Evolutionary conservation across 1,140 invertebrate genomes (phyloP).

Genomic region (Drosophila melanica): DNA sequence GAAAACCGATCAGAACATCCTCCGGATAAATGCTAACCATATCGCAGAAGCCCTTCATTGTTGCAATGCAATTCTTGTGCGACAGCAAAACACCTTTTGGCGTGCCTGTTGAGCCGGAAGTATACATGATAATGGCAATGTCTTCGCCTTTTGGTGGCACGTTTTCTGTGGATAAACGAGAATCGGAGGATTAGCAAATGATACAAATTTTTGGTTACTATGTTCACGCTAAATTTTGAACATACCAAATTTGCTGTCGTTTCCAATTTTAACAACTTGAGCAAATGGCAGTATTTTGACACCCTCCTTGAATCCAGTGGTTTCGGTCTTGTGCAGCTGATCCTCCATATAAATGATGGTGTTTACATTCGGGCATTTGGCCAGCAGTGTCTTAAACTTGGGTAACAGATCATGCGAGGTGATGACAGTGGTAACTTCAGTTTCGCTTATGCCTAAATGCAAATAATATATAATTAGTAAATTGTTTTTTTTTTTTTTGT

Average conservation of each 20-base stretch:
- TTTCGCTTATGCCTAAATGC: conserved; percentile 86
- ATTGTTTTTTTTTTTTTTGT: no score
- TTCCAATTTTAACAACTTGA: conserved; percentile 85
- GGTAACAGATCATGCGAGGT: conserved; percentile 94
- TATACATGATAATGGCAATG: conserved; percentile 98
- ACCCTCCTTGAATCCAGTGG: conserved; percentile 87
- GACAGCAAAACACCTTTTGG: conserved; percentile 94
- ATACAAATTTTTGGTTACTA: neutral
- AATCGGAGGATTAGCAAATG: neutral
- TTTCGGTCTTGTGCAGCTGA: conserved; percentile 89
- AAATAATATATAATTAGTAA: no score
- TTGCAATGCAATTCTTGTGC: conserved; percentile 95
- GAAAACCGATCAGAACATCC: conserved; percentile 96
- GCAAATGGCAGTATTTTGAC: conserved; percentile 88
- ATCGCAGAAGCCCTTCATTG: conserved; percentile 94
- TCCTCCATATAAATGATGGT: conserved; percentile 96
- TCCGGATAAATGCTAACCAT: conserved; percentile 88
- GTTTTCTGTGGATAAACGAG: conserved; percentile 80
- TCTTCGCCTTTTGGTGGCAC: conserved; percentile 89
- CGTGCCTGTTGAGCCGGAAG: conserved; percentile 95
- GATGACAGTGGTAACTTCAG: conserved; percentile 95
- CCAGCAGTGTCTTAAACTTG: conserved; percentile 93
- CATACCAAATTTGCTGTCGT: conserved; percentile 81
- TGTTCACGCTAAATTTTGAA: neutral
- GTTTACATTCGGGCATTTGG: conserved; percentile 88